Evolutionary conservation across 2,888 invertebrate species (phyloP), one percentile per base, ranked within the genome.

Genomic region (Linnaemya tessellans): DNA sequence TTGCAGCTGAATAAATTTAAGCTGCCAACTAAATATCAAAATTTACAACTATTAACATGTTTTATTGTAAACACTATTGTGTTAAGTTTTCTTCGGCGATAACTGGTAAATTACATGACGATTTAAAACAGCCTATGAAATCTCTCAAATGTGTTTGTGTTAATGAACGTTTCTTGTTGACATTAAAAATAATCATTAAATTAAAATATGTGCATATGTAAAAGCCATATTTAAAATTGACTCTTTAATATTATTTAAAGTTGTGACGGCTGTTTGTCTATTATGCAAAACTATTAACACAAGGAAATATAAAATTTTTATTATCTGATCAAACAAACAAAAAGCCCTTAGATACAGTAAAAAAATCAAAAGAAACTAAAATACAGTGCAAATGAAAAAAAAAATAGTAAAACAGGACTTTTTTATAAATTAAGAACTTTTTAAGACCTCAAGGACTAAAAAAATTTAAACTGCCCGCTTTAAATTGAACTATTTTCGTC

Each of bases 141-240:
- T 13, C 8, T 18, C 1, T 56, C 1, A 58, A 46, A 18, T 58
- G 30, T 10, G 4, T 73, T 49, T 20, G n/a, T 25, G 46, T 35
- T 22, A 60, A 73, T 73, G 35, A 13, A 46, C 30, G 8, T 58
- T 58, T 22, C 9, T 30, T 18, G 49, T 49, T 25, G n/a, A 3
- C 41, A 74, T 64, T 22, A 30, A 56, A 56, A 11, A 49, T 43
- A 60, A 64, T 22, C 18, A 46, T 73, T 1, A 49, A 74, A 74
- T n/a, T 49, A 20, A 8, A 13, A 18, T 49, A 10, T 7, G 35
- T 60, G 10, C 8, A n/a, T 38, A 20, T 49, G 13, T 22, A 20
- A 7, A 20, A 35, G 2, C n/a, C 18, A 25, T 11, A 2, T 62
- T 38, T 9, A 10, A 51, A 62, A 22, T n/a, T 20, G 15, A n/a